Conservation (phyloP, 2,113 vertebrate genomes). For the Erythrocercus mccallii region DNA sequence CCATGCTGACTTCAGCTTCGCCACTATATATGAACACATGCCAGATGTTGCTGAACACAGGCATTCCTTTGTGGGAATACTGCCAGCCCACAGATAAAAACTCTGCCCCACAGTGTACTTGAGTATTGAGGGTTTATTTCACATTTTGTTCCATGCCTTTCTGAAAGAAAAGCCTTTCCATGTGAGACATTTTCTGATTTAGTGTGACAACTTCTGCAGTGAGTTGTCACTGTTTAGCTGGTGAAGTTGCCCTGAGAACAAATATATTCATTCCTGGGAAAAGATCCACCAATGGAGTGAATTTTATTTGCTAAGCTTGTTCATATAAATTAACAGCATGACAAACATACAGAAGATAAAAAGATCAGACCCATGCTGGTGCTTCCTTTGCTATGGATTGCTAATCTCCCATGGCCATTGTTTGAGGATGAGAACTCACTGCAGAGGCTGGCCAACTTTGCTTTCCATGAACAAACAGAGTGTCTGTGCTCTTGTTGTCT, state of each 20-base stretch:
- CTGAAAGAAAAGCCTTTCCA: conserved; percentile 15
- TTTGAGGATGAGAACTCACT: conserved; percentile 14
- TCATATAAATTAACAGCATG: conserved; percentile 51
- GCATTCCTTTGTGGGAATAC: conserved; percentile 37
- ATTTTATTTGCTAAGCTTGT: conserved; percentile 38
- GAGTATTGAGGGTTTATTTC: conserved; percentile 3
- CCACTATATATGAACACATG: background rate
- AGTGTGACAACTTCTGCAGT: conserved; percentile 7
- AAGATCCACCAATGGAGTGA: background rate
- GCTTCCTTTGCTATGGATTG: background rate
- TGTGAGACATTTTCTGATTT: background rate
- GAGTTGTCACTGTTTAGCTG: background rate
- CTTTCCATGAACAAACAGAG: background rate
- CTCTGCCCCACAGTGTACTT: background rate
- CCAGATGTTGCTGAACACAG: background rate
- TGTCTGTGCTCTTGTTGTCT: background rate
- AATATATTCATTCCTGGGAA: conserved; percentile 13
- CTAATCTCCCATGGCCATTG: conserved; percentile 1
- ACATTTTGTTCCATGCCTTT: background rate
- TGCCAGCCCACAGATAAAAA: background rate
- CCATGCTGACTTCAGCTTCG: background rate
- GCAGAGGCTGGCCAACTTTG: background rate
- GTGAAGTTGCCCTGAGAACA: background rate
- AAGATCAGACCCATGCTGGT: conserved; percentile 27
- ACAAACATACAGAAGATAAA: conserved; percentile 31